Evolutionary conservation across 2,888 invertebrate species (phyloP).

Genomic region (Crepidodera aurea): DNA sequence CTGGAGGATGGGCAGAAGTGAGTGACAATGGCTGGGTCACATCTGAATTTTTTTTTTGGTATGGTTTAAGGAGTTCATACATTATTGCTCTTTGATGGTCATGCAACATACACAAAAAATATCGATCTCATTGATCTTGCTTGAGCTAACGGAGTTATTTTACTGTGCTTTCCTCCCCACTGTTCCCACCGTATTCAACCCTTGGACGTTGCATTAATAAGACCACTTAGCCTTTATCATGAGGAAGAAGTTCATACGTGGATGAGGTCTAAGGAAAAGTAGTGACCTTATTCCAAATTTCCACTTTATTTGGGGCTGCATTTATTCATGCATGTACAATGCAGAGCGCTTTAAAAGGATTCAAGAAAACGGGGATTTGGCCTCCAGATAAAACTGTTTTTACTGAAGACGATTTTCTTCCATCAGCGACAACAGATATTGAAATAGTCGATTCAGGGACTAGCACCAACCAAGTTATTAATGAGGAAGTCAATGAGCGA

Average conservation of each 20-base stretch:
- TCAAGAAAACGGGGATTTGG: constrained; percentile 43
- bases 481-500: no score
- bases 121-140: no score
- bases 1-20: constrained; percentile 35
- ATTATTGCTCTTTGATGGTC: constrained; percentile 34
- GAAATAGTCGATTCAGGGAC: background rate
- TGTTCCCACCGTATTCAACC: constrained; percentile 47
- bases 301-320: constrained; percentile 37
- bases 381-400: constrained; percentile 26
- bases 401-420: constrained; percentile 14
- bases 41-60: constrained; percentile 23
- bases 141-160: no score
- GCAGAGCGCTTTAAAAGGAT: constrained; percentile 47
- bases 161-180: constrained; percentile 52
- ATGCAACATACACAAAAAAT: constrained; percentile 38
- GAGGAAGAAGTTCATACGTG: constrained; percentile 37
- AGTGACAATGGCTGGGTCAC: no score
- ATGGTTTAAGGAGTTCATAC: constrained; percentile 29
- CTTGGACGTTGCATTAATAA: constrained; percentile 40
- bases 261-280: constrained; percentile 35
- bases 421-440: constrained; percentile 8
- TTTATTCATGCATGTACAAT: constrained; percentile 44
- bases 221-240: constrained; percentile 2
- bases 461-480: background rate
- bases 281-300: constrained; percentile 44